Conservation (phyloP, 2,797 vertebrate genomes). For the Borostomias antarcticus region DNA sequence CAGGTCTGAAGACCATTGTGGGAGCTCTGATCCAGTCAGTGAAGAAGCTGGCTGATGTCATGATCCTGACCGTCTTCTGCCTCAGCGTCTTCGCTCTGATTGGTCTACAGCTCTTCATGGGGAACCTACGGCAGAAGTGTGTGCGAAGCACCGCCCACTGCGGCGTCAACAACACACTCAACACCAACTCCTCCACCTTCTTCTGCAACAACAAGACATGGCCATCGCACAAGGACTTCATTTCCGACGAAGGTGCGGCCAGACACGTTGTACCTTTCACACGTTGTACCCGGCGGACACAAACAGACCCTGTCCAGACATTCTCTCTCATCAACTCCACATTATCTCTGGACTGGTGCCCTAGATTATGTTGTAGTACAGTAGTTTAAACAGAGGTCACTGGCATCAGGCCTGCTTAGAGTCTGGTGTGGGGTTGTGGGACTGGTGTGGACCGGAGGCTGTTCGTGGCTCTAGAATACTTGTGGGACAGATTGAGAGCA, state of each 20-base stretch:
- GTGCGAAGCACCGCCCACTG: conserved; percentile 80
- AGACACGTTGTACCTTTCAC: not conserved
- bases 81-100: conserved; percentile 93
- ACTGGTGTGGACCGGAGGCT: too few species aligned
- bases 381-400: too few species aligned
- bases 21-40: conserved; percentile 94
- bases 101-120: conserved; percentile 96
- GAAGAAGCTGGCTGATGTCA: conserved; percentile 90
- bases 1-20: conserved; percentile 93
- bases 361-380: too few species aligned
- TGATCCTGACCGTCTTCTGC: conserved; percentile 93
- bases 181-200: conserved; percentile 75
- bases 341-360: too few species aligned
- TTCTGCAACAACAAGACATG: conserved; percentile 85
- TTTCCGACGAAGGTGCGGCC: conserved; percentile 80
- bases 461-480: too few species aligned
- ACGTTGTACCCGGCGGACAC: not conserved
- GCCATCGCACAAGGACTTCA: conserved; percentile 81
- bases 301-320: too few species aligned
- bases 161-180: conserved; percentile 69
- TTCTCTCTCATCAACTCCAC: too few species aligned
- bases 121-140: conserved; percentile 93
- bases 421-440: too few species aligned
- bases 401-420: too few species aligned
- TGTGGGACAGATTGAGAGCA: too few species aligned